Percentiles rank a stretch among this genome's conserved stretches.
Evolutionary conservation across 2,888 invertebrate species (phyloP).

Genomic region (Anthoptus insignis): DNA sequence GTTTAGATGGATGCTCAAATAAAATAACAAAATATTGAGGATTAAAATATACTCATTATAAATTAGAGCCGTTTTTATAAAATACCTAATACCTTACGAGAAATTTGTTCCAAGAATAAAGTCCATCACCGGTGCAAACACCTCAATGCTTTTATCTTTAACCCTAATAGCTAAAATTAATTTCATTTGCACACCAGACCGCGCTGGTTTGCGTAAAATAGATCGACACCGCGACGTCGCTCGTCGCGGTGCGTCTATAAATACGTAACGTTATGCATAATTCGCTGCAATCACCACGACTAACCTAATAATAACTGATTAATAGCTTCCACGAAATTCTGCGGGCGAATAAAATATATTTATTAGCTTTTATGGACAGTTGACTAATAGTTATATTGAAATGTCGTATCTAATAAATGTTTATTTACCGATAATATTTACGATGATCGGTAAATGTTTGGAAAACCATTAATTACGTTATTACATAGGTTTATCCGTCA

Average conservation of each 20-base stretch:
- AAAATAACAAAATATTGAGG: too few species aligned
- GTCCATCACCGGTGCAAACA: not conserved
- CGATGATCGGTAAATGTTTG: not conserved
- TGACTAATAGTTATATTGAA: constrained; percentile 34
- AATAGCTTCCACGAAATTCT: constrained; percentile 28
- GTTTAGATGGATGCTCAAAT: too few species aligned
- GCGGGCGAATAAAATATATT: constrained; percentile 20
- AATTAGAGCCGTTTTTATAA: too few species aligned
- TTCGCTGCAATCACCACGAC: constrained; percentile 15
- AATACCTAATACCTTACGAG: too few species aligned
- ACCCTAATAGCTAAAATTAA: constrained; percentile 17
- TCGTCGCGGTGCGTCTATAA: constrained; percentile 21
- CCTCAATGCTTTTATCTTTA: not conserved
- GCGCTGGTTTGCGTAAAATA: constrained; percentile 2
- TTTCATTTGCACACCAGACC: not conserved
- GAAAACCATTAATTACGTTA: too few species aligned
- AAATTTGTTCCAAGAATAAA: too few species aligned
- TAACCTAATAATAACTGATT: constrained; percentile 35
- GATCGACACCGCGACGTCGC: constrained; percentile 12
- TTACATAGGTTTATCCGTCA: too few species aligned
- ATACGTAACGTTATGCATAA: constrained; percentile 19
- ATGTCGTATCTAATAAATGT: constrained; percentile 26
- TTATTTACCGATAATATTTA: constrained; percentile 10
- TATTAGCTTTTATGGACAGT: constrained; percentile 30
- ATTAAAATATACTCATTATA: too few species aligned